Evolutionary conservation across 2,888 invertebrate genomes (phyloP), one percentile per base, ranked within the genome.

Genomic region (Fissipunctia ypsillon): DNA sequence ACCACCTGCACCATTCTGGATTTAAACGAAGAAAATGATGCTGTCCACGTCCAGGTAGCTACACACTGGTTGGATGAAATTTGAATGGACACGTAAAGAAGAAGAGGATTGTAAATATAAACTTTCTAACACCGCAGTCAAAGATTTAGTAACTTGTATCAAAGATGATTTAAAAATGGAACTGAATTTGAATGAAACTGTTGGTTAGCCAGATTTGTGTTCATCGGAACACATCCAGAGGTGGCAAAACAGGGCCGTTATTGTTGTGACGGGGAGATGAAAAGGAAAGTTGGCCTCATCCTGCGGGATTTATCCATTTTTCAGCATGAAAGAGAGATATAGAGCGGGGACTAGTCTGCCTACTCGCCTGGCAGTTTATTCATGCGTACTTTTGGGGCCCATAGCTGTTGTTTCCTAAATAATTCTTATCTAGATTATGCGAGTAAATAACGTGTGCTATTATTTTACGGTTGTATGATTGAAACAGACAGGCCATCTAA

Each of bases 401-500:
- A 5, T 48, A 54, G 9, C 50, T 14, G n/a, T 71, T 66, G 9
- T 73, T 68, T 78, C 28, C 28, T 66, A 1, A 9, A 38, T 38
- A 54, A n/a, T 61, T 50, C 28, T 64, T 75, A 68, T 78, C 69
- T 41, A 61, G 28, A 72, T 70, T 68, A 69, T 64, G 31, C 35
- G 19, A n/a, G 45, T 28, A 59, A 25, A n/a, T n/a, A n/a, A n/a
- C n/a, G n/a, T 45, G 16, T 14, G 54, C 56, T 57, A 67, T 74
- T 78, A 56, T 68, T 59, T 56, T 31, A 12, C 5, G 9, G 25
- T 67, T 48, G 41, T 69, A 45, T 10, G 9, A 59, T 41, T n/a
- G 38, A 48, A 56, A 60, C 14, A 10, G 35, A 41, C 43, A 57
- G 45, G 16, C 31, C 25, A 50, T 3, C n/a, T 6, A 25, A n/a